Evolutionary conservation across 2,797 vertebrate genomes (phyloP).

Genomic region (Aphelocoma californica): DNA sequence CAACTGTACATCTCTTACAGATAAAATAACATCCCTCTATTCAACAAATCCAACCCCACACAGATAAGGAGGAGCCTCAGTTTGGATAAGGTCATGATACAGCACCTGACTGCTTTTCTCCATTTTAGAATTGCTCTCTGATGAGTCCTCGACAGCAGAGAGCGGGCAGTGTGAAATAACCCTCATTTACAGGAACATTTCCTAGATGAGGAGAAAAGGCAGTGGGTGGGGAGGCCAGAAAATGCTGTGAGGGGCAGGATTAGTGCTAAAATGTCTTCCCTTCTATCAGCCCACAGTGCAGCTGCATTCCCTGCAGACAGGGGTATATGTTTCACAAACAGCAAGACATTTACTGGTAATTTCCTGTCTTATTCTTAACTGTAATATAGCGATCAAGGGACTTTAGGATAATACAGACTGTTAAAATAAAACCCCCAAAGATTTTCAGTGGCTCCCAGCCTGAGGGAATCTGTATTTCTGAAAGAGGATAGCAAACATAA

Average conservation of each 20-base stretch:
- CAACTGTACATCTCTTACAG: neutral
- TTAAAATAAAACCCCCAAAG: neutral
- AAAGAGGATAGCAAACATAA: neutral
- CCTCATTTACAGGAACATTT: constrained; percentile 3
- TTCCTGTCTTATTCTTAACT: constrained; percentile 24
- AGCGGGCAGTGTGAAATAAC: neutral
- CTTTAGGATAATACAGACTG: neutral
- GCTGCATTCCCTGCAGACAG: neutral
- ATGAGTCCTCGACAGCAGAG: neutral
- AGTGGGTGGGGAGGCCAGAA: neutral
- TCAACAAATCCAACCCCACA: neutral
- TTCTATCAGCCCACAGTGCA: neutral
- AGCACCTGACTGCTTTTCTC: neutral
- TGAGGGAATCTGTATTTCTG: constrained; percentile 4
- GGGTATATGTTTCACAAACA: neutral
- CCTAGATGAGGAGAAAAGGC: neutral
- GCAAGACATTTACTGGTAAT: constrained; percentile 19
- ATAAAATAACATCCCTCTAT: neutral
- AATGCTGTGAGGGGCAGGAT: neutral
- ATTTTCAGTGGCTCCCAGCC: constrained; percentile 11
- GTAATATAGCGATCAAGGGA: constrained; percentile 1
- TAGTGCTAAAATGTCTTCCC: neutral
- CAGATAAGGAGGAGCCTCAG: neutral
- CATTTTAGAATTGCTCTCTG: neutral
- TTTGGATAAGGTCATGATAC: neutral